These are phyloP conservation scores for Drosophila prosaltans DNA, from an alignment of 1,140 invertebrate species.

Conservation along the genomic window DNA sequence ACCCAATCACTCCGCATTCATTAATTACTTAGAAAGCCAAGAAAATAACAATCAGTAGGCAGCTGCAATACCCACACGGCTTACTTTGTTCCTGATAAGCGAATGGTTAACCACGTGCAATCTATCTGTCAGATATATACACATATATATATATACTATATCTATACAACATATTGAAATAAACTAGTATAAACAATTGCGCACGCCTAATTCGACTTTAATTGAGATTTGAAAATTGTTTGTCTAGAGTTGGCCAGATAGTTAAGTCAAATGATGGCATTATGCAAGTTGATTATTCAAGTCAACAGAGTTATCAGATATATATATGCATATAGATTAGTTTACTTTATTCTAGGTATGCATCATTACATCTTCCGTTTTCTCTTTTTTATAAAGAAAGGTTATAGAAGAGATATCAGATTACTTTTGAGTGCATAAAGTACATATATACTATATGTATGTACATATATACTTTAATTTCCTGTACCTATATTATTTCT, in stretches of 20 bases:
- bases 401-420: too few relatives aligned
- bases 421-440: too few relatives aligned
- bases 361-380: not conserved
- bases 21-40: slow-evolving; percentile 48
- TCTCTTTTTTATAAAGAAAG: too few relatives aligned
- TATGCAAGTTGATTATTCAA: not conserved
- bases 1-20: slow-evolving; percentile 4
- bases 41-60: slow-evolving; percentile 30
- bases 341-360: not conserved
- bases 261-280: not conserved
- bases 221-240: not conserved
- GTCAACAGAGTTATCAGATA: not conserved
- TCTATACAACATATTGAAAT: not conserved
- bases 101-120: slow-evolving; percentile 30
- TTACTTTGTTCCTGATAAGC: slow-evolving; percentile 32
- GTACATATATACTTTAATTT: too few relatives aligned
- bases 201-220: not conserved
- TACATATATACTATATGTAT: too few relatives aligned
- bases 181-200: not conserved
- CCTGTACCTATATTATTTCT: too few relatives aligned
- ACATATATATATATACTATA: slow-evolving; percentile 4
- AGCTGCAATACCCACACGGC: slow-evolving; percentile 1
- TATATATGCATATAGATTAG: not conserved
- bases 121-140: slow-evolving; percentile 29
- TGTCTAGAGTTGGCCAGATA: not conserved